Evolutionary conservation across 2,888 invertebrate genomes (phyloP).

Genomic region (Lasioglossum zephyrum): DNA sequence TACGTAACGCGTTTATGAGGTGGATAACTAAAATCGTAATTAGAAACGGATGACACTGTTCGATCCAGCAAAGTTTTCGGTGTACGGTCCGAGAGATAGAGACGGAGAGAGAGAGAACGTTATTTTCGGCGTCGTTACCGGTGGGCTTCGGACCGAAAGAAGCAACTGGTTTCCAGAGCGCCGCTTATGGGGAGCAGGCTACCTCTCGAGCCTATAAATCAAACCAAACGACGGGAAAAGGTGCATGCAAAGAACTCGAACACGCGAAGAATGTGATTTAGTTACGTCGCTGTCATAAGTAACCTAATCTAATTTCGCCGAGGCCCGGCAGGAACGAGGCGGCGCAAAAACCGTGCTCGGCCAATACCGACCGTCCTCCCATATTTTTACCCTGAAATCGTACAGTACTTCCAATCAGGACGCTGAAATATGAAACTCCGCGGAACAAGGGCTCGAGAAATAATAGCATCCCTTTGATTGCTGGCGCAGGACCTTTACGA

Average conservation of each 20-base stretch:
- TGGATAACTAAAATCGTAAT: not conserved
- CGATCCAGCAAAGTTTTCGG: constrained; percentile 6
- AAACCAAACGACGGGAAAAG: constrained; percentile 58
- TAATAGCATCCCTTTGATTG: not conserved
- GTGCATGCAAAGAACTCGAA: constrained; percentile 61
- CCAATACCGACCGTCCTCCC: constrained; percentile 19
- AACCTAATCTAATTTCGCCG: constrained; percentile 68
- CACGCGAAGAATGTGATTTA: constrained; percentile 69
- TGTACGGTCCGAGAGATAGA: not conserved
- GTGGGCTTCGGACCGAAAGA: constrained; percentile 50
- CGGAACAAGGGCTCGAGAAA: not conserved
- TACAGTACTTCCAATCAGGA: not conserved
- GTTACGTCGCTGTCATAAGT: constrained; percentile 60
- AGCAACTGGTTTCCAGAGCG: constrained; percentile 65
- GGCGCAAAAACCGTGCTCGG: constrained; percentile 36
- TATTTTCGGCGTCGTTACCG: constrained; percentile 31
- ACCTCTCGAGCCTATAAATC: constrained; percentile 63
- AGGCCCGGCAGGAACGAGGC: constrained; percentile 13
- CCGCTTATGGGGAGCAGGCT: constrained; percentile 64
- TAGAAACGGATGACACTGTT: not conserved
- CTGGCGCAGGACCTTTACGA: not conserved
- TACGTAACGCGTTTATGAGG: not conserved
- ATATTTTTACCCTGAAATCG: constrained; percentile 11
- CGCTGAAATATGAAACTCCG: constrained; percentile 19
- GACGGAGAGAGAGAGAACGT: not conserved